A percentile compares a stretch with the other conserved stretches of the same genome.
phyloP scores from a whole-genome alignment of 2,888 invertebrate species.

The Hypselothyrea guttata region DNA sequence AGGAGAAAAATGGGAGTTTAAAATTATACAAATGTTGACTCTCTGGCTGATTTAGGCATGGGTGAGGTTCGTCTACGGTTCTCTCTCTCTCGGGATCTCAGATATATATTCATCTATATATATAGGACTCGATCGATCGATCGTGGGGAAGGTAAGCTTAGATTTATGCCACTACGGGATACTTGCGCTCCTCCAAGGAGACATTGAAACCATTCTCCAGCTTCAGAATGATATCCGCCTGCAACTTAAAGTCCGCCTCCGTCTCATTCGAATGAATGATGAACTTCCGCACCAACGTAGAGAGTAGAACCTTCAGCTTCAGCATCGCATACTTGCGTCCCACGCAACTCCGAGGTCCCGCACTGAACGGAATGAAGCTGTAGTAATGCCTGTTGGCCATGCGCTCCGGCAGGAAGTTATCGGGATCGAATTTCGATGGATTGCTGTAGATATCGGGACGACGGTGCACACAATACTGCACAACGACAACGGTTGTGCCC shows the following conservation, averaged over 20 bases:
- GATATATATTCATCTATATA: slow-evolving; percentile 11
- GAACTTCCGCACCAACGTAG: slow-evolving; percentile 88
- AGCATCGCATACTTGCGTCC: slow-evolving; percentile 92
- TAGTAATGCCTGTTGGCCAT: slow-evolving; percentile 90
- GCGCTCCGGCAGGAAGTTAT: slow-evolving; percentile 90
- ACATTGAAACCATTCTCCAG: slow-evolving; percentile 88
- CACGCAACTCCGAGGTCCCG: slow-evolving; percentile 91
- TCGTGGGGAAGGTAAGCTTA: not conserved
- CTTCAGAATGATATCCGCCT: slow-evolving; percentile 89
- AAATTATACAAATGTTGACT: too few relatives aligned
- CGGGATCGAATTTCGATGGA: slow-evolving; percentile 89
- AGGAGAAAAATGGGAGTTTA: too few relatives aligned
- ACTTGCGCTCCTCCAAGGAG: slow-evolving; percentile 85
- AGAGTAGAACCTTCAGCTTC: slow-evolving; percentile 88
- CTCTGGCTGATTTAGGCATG: too few relatives aligned
- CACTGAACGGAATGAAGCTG: slow-evolving; percentile 91
- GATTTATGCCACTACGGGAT: slow-evolving; percentile 55
- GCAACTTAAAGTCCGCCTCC: slow-evolving; percentile 87
- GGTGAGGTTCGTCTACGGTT: too few relatives aligned
- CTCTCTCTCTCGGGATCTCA: too few relatives aligned
- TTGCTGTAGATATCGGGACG: slow-evolving; percentile 86
- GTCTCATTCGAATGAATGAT: slow-evolving; percentile 85
- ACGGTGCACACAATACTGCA: slow-evolving; percentile 87
- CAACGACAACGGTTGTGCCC: slow-evolving; percentile 87
- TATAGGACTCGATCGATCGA: too few relatives aligned